These are phyloP conservation scores for Drosophila neutralis DNA, from an alignment of 2,888 invertebrate species.

Conservation along the genomic window DNA sequence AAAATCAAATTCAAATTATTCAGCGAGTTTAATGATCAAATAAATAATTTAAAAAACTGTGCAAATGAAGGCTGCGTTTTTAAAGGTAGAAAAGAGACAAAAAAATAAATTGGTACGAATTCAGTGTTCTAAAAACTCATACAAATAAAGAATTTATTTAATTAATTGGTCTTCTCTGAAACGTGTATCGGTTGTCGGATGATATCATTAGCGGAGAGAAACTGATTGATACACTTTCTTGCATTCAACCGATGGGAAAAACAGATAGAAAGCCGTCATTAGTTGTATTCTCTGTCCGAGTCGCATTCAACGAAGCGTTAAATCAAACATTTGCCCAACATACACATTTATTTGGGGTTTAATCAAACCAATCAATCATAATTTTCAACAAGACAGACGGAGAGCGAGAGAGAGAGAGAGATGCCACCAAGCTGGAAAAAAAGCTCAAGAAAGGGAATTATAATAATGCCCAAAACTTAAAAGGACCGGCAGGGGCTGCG, in stretches of 20 bases:
- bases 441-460: slow-evolving; percentile 38
- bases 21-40: slow-evolving; percentile 9
- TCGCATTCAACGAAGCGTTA: slow-evolving; percentile 56
- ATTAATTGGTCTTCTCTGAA: background rate
- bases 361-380: slow-evolving; percentile 76
- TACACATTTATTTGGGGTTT: slow-evolving; percentile 24
- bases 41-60: slow-evolving; percentile 1
- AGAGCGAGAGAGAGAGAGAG: slow-evolving; percentile 45
- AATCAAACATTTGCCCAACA: slow-evolving; percentile 62
- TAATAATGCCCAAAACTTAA: slow-evolving; percentile 24
- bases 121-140: background rate
- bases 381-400: slow-evolving; percentile 57
- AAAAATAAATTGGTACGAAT: background rate
- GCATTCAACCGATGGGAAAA: background rate
- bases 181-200: background rate
- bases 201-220: background rate
- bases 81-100: background rate
- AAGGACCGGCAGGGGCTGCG: slow-evolving; percentile 2
- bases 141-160: background rate
- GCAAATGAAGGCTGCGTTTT: background rate
- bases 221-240: background rate
- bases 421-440: slow-evolving; percentile 46
- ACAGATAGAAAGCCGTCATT: slow-evolving; percentile 5
- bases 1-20: slow-evolving; percentile 24
- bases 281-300: slow-evolving; percentile 22